These are phyloP conservation scores for Pyrochroa serraticornis DNA, from an alignment of 2,888 invertebrate species.

Conservation along the genomic window DNA sequence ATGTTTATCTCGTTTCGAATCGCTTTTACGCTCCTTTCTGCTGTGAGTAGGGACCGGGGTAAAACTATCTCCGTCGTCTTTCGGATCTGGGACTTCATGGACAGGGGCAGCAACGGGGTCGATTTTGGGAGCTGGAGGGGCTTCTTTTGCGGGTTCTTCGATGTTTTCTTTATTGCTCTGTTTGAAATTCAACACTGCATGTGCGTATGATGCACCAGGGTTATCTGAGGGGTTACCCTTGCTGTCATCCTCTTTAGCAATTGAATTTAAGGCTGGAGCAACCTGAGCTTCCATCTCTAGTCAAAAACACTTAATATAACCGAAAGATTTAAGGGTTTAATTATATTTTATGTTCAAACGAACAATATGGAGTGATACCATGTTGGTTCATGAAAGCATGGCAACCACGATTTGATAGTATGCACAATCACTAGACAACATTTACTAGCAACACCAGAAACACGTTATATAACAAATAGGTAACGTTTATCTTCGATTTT, in stretches of 20 bases:
- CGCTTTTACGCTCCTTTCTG: conserved; percentile 54
- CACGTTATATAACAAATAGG: conserved; percentile 19
- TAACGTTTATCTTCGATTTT: conserved; percentile 16
- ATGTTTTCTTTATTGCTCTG: conserved; percentile 52
- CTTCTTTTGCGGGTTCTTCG: conserved; percentile 29
- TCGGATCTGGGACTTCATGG: conserved; percentile 31
- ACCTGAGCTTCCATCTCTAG: conserved; percentile 51
- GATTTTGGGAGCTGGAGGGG: conserved; percentile 30
- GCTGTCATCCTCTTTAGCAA: conserved; percentile 44
- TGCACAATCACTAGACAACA: conserved; percentile 23
- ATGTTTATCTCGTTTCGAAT: conserved; percentile 49
- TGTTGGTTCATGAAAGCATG: conserved; percentile 58
- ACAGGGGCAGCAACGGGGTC: conserved; percentile 21
- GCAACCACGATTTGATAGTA: conserved; percentile 42
- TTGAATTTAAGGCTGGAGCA: conserved; percentile 42
- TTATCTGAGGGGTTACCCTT: conserved; percentile 39
- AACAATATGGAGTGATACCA: conserved; percentile 58
- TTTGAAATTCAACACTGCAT: conserved; percentile 69
- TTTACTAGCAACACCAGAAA: conserved; percentile 17
- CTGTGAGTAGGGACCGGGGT: conserved; percentile 54
- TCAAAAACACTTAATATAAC: conserved; percentile 32
- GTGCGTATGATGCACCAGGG: conserved; percentile 73
- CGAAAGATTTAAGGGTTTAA: conserved; percentile 35
- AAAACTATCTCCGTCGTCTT: conserved; percentile 52
- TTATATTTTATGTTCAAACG: conserved; percentile 39